Evolutionary conservation across 2,113 vertebrate genomes (phyloP), one percentile per base, ranked within the genome.

Genomic region (Triplophysa rosa): DNA sequence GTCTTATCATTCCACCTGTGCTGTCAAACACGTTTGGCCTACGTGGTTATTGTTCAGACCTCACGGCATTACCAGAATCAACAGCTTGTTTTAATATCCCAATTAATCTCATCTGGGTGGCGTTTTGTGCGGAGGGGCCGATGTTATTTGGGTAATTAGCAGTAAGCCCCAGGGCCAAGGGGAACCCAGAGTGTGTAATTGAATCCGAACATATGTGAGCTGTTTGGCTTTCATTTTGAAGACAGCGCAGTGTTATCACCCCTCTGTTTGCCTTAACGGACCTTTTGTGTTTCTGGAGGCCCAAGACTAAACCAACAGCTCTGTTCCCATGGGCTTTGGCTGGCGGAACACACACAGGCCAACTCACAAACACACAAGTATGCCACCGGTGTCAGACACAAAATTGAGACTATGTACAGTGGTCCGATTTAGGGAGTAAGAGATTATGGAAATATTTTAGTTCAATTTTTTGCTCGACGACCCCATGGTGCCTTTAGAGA

Each of bases 71-170:
- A 94, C 93, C 89, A 91, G 92, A 91, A 93, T 85, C 89, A 84
- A 85, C 77, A 88, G 87, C 67, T 89, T 78, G 87, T 87, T 89
- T 85, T 88, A 84, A 93, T 92, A 83, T 86, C 82, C 85, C 88
- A 90, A 86, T 69, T 82, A 85, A 81, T 90, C 81, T 85, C 89
- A 87, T 81, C 90, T 59, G 63, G 45, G 67, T 63, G 79, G 65
- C 59, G 26, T 88, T 92, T 91, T 90, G 86, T 88, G 14, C 17
- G 87, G 83, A 82, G n/a, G 90, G 86, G n/a, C 19, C 9, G 33
- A 67, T 90, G 91, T 92, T 92, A 87, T 88, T 92, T 93, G 89
- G 86, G 90, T 94, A 94, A 95, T 94, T 92, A 94, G 91, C 85
- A 83, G 82, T 82, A 85, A 74, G 89, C 86, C 83, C 86, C 75